Evolutionary conservation across 1,140 invertebrate genomes (phyloP), one percentile per base, ranked within the genome.

Genomic region (Centruroides vittatus): DNA sequence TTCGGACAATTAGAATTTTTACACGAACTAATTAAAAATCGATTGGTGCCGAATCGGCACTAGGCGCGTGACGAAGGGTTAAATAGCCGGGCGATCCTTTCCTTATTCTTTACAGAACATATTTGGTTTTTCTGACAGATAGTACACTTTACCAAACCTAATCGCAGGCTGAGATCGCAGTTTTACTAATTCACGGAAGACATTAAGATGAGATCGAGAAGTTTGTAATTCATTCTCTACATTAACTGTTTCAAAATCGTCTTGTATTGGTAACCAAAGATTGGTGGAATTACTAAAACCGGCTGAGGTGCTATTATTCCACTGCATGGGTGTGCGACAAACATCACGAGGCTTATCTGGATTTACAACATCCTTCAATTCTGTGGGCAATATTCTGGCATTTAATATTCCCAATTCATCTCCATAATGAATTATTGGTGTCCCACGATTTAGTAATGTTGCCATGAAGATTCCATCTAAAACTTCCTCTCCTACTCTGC

Each of bases 341-440:
- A 57, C 55, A 49, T 62, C 59, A 3, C 63, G 60, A 5, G 35
- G 12, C n/a, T 13, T 13, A 8, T 35, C 34, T 51, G 5, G 50
- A 34, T 51, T 34, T 7, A 3, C 23, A 51, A 34, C 50, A 13
- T 51, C 50, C 62, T 55, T 59, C 68, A 55, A 1, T 41, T 6
- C 41, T 6, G 5, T 61, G 41, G 52, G 67, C 58, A 58, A 65
- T 47, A 61, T 48, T 23, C 50, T 46, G 8, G 61, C 79, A 72
- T 89, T 80, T 4, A 78, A 73, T 84, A 90, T 87, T 3, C 82
- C 87, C 60, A 91, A 79, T 73, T 91, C 88, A 71, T 91, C 88
- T 9, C 88, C 88, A 73, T 88, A 83, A 70, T 89, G 90, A 59
- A 82, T 82, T 1, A 89, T 78, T 1, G 81, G 77, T 9, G 85